Conservation (phyloP, 2,113 vertebrate species). For the Seriola aureovittata region DNA sequence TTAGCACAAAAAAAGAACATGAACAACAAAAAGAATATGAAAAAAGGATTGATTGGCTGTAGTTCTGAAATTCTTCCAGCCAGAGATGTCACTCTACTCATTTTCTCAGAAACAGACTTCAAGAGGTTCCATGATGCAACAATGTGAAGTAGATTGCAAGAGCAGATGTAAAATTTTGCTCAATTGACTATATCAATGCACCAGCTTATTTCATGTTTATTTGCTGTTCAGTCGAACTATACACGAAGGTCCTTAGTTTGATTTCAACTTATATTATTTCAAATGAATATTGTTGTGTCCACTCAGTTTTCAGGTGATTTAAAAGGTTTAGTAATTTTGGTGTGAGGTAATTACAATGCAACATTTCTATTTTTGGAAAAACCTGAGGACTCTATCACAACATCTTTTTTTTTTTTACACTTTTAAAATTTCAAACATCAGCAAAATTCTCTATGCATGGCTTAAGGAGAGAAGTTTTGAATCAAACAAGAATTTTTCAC, state of each 20-base stretch:
- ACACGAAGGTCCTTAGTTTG: not conserved
- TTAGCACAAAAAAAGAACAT: not conserved
- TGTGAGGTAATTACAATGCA: not conserved
- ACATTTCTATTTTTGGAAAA: not conserved
- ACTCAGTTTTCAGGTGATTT: not conserved
- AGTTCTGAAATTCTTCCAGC: constrained; percentile 2
- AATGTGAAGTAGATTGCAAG: constrained; percentile 19
- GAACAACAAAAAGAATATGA: not conserved
- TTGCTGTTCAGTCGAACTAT: not conserved
- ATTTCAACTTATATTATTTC: not conserved
- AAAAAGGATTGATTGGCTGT: not conserved
- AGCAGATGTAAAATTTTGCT: constrained; percentile 15
- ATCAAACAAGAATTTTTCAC: not conserved
- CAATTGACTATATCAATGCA: not conserved
- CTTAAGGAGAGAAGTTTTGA: not conserved
- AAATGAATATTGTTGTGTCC: not conserved
- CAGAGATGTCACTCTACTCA: constrained; percentile 1
- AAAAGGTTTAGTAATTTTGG: not conserved
- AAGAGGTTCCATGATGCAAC: constrained; percentile 43
- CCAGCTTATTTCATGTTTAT: not conserved
- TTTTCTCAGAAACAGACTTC: not conserved
- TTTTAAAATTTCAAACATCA: too few relatives aligned
- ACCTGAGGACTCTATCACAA: not conserved
- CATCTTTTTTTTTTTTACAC: too few relatives aligned
- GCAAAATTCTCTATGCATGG: not conserved